These are phyloP conservation scores for Conomelus anceps DNA, from an alignment of 2,888 invertebrate genomes.

Conservation along the genomic window DNA sequence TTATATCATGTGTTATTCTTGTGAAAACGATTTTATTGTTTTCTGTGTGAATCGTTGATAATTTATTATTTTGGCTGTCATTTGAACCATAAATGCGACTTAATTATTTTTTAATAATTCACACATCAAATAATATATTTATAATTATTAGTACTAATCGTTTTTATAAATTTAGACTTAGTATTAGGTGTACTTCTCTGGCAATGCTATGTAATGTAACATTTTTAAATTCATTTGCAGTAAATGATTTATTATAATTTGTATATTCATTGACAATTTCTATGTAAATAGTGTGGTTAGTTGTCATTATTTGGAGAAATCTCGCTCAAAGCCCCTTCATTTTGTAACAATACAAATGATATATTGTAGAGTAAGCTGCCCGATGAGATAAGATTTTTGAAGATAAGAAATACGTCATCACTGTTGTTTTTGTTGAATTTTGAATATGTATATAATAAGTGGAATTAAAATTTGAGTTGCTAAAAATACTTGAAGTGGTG, in stretches of 20 bases:
- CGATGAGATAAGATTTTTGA: neutral
- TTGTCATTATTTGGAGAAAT: neutral
- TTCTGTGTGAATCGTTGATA: neutral
- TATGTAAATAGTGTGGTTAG: neutral
- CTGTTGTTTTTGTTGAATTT: neutral
- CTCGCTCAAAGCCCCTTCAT: neutral
- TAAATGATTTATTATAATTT: neutral
- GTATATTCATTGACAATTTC: neutral
- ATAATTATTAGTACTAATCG: neutral
- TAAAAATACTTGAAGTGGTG: neutral
- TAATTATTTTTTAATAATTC: neutral
- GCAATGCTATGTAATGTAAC: neutral
- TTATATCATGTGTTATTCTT: neutral
- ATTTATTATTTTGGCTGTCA: too few species aligned
- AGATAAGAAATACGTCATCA: neutral
- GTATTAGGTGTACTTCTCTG: neutral
- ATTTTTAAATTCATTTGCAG: neutral
- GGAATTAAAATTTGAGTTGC: neutral
- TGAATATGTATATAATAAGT: neutral
- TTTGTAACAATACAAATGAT: neutral
- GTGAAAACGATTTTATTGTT: neutral
- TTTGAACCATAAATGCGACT: neutral
- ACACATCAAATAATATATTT: neutral
- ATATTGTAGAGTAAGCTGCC: neutral
- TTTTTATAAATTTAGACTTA: neutral